Percentiles rank a stretch among this genome's conserved stretches.
Conservation (phyloP, 2,113 vertebrate genomes). For the Helogale parvula region DNA sequence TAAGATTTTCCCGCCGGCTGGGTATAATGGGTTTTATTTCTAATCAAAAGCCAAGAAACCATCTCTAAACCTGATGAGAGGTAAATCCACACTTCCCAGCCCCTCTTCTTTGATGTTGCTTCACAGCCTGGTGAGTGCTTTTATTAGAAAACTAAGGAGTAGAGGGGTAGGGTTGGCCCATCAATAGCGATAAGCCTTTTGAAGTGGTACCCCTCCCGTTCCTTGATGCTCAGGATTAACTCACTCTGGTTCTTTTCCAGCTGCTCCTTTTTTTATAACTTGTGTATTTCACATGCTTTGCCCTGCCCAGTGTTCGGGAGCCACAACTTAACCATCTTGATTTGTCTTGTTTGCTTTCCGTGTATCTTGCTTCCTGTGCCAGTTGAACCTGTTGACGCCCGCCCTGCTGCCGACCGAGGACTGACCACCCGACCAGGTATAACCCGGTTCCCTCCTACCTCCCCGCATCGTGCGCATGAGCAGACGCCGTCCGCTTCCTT, state of each 20-base stretch:
- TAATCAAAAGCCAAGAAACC: slow-evolving; percentile 57
- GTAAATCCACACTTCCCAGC: neutral
- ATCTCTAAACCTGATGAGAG: neutral
- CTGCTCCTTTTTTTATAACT: slow-evolving; percentile 68
- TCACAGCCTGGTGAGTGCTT: neutral
- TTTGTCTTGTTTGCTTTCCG: slow-evolving; percentile 83
- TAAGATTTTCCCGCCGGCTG: neutral
- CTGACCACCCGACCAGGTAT: slow-evolving; percentile 96
- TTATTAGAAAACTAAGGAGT: neutral
- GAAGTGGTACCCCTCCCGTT: neutral
- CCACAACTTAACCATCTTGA: slow-evolving; percentile 71
- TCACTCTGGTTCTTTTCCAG: slow-evolving; percentile 52
- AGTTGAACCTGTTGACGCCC: slow-evolving; percentile 97
- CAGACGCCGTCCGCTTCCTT: neutral
- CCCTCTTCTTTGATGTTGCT: slow-evolving; percentile 6
- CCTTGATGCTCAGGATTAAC: slow-evolving; percentile 50
- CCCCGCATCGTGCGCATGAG: slow-evolving; percentile 45
- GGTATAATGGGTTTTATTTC: slow-evolving; percentile 55
- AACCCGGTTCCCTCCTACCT: slow-evolving; percentile 72
- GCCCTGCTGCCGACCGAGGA: slow-evolving; percentile 94
- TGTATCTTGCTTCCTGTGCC: slow-evolving; percentile 80
- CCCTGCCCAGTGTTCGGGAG: slow-evolving; percentile 60
- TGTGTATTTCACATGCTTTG: slow-evolving; percentile 72
- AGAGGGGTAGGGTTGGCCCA: neutral
- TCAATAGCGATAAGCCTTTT: neutral